Evolutionary conservation across 2,113 vertebrate species (phyloP).

Genomic region (Pao palembangensis): DNA sequence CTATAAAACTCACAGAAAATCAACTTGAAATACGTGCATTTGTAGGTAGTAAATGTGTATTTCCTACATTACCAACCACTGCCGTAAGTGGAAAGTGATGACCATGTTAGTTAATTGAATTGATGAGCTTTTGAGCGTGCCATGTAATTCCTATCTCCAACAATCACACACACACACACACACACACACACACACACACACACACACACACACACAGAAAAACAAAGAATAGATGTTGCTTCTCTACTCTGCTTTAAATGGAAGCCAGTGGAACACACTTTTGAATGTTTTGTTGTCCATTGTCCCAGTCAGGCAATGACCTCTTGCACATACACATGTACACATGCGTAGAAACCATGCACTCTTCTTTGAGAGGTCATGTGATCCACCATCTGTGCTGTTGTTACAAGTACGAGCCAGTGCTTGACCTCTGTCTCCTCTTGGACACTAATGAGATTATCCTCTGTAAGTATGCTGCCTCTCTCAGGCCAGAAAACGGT

Average conservation of each 20-base stretch:
- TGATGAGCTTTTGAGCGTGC: slow-evolving; percentile 1
- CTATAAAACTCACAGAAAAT: background rate
- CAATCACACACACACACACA: background rate
- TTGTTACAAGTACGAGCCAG: slow-evolving; percentile 52
- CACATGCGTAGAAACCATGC: slow-evolving; percentile 22
- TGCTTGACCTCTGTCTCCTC: slow-evolving; percentile 41
- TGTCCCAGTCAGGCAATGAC: slow-evolving; percentile 50
- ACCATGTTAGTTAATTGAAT: slow-evolving; percentile 5
- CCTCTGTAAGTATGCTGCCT: slow-evolving; percentile 61
- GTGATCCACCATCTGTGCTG: slow-evolving; percentile 70
- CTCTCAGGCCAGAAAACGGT: slow-evolving; percentile 23
- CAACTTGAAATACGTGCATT: background rate
- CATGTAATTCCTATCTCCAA: background rate
- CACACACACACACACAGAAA: slow-evolving; percentile 9
- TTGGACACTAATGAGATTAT: slow-evolving; percentile 73
- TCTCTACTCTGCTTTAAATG: slow-evolving; percentile 28
- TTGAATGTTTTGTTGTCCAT: slow-evolving; percentile 67
- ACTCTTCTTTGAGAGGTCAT: slow-evolving; percentile 50
- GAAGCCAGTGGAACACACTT: slow-evolving; percentile 66
- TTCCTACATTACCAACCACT: background rate
- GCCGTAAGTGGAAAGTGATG: slow-evolving; percentile 4
- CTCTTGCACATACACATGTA: slow-evolving; percentile 33
- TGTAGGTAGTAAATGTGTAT: background rate
- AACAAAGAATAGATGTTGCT: slow-evolving; percentile 33
- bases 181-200: background rate